Evolutionary conservation across 2,797 vertebrate genomes (phyloP).

Genomic region (Lophius americanus): DNA sequence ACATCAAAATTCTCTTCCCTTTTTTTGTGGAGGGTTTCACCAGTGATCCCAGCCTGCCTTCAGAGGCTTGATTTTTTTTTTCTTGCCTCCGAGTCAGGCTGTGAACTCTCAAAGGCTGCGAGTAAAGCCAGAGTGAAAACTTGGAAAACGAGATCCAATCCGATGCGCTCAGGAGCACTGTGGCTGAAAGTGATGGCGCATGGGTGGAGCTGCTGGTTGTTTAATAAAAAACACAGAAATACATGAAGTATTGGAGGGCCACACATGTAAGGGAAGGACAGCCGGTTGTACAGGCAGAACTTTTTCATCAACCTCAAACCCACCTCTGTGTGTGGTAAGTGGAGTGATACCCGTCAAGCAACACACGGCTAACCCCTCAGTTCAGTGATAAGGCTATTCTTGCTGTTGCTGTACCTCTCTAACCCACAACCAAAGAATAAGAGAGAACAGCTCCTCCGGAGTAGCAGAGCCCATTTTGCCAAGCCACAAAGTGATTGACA

Average conservation of each 20-base stretch:
- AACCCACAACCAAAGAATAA: conserved; percentile 57
- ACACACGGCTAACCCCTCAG: conserved; percentile 24
- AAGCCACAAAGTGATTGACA: conserved; percentile 69
- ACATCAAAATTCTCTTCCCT: conserved; percentile 54
- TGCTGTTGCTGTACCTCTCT: conserved; percentile 33
- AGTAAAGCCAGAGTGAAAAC: conserved; percentile 61
- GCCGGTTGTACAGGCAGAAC: conserved; percentile 16
- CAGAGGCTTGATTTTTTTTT: conserved; percentile 71
- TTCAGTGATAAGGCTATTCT: conserved; percentile 54
- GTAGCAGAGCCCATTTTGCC: conserved; percentile 62
- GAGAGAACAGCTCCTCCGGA: conserved; percentile 50
- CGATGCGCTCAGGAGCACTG: conserved; percentile 39
- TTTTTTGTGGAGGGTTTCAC: conserved; percentile 49
- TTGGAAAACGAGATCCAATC: conserved; percentile 46
- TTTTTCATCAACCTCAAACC: conserved; percentile 19
- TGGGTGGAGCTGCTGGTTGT: conserved; percentile 31
- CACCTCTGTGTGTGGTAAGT: conserved; percentile 22
- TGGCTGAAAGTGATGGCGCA: conserved; percentile 44
- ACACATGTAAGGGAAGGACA: conserved; percentile 44
- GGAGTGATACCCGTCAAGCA: conserved; percentile 28
- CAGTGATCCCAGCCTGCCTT: conserved; percentile 70
- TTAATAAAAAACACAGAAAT: conserved; percentile 50
- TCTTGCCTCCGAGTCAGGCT: conserved; percentile 73
- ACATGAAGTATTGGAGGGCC: conserved; percentile 59
- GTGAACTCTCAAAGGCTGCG: conserved; percentile 77